Evolutionary conservation across 2,113 vertebrate species (phyloP), one percentile per base, ranked within the genome.

Genomic region (Condylura cristata): DNA sequence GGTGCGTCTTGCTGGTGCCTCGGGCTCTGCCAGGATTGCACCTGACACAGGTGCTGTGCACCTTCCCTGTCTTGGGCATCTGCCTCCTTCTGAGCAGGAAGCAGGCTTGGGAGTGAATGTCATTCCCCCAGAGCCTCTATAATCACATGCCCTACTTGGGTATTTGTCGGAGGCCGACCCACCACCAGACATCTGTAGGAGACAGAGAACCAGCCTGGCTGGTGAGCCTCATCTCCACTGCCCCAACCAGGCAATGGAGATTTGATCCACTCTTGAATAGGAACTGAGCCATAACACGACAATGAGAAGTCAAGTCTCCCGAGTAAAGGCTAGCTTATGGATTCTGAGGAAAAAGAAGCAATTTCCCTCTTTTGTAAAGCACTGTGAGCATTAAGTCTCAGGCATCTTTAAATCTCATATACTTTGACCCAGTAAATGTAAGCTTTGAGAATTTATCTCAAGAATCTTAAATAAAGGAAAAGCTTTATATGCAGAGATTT

Each of bases 361-460:
- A 87, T 82, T 89, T 72, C 26, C 82, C 4, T 48, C 24, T 80
- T 75, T 92, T 71, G 18, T 71, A 86, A 88, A 81, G 26, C 22
- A 78, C 60, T 74, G 53, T 56, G 61, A 85, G 72, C 56, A 86
- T 44, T 39, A 95, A 89, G 22, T 71, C 71, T 39, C 63, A 71
- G 87, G 16, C 18, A 34, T 44, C 86, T 93, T 94, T 65, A 65
- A 85, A 81, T 68, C 46, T 76, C 56, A 85, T 56, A 56, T 51
- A 63, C 71, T 94, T 93, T 86, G 86, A 88, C 41, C 39, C 78
- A 72, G 60, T 34, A 80, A 86, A 32, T 30, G 56, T 72, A 46
- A 12, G 24, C 72, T 90, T 95, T 81, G 91, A 92, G 48, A 90
- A 81, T 93, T 82, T 80, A 86, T 95, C 71, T 61, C 76, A 92